phyloP scores from a whole-genome alignment of 2,888 invertebrate genomes.

The Drosophila stalkeri region DNA sequence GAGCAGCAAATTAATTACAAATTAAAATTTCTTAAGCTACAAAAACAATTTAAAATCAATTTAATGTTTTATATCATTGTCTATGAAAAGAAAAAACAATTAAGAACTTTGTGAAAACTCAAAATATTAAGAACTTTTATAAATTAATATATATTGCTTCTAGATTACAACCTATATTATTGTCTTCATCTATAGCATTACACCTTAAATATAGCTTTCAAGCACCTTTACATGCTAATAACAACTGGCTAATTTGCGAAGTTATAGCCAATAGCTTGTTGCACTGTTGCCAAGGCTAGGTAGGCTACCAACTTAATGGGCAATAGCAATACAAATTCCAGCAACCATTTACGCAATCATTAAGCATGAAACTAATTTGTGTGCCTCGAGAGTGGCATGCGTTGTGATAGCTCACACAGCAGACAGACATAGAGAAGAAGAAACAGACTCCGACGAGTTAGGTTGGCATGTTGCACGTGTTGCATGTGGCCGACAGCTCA shows the following conservation, averaged over 20 bases:
- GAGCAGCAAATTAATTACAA: background rate
- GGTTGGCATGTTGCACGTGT: constrained; percentile 76
- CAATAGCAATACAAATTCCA: constrained; percentile 71
- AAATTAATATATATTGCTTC: background rate
- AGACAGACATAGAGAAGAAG: constrained; percentile 1
- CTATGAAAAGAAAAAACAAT: background rate
- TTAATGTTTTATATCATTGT: background rate
- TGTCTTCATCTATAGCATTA: constrained; percentile 7
- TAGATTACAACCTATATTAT: background rate
- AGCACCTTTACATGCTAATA: constrained; percentile 43
- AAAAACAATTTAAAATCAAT: constrained; percentile 1
- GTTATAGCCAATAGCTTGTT: constrained; percentile 28
- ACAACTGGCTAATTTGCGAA: constrained; percentile 51
- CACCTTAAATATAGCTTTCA: constrained; percentile 23
- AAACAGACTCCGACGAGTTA: constrained; percentile 40
- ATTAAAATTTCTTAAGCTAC: background rate
- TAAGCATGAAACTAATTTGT: constrained; percentile 77
- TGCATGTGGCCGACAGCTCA: constrained; percentile 35
- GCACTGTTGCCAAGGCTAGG: background rate
- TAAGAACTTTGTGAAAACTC: background rate
- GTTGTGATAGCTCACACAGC: constrained; percentile 49
- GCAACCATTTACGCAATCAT: constrained; percentile 80
- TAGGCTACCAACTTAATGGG: constrained; percentile 60
- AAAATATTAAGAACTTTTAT: background rate
- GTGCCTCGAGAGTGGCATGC: constrained; percentile 57